These are phyloP conservation scores for Momotus momota DNA, from an alignment of 2,797 vertebrate species.

Conservation along the genomic window DNA sequence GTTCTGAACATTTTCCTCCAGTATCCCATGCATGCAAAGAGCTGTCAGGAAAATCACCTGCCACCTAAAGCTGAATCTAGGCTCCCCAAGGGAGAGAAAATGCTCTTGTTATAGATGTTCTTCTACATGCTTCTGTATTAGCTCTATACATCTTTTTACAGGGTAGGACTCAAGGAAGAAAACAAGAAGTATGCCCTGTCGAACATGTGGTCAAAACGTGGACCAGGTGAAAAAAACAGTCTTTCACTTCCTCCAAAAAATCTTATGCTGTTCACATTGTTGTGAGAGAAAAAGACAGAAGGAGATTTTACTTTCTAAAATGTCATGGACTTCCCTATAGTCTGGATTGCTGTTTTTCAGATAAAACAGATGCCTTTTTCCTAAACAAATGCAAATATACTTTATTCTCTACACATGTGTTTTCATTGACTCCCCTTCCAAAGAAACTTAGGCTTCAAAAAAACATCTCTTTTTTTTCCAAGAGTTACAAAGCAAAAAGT, in stretches of 20 bases:
- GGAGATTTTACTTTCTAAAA: neutral
- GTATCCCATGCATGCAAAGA: neutral
- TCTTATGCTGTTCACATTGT: neutral
- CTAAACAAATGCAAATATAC: neutral
- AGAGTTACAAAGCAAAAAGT: neutral
- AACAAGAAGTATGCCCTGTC: neutral
- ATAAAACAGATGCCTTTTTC: neutral
- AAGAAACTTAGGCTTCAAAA: neutral
- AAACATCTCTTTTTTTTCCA: neutral
- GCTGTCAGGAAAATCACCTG: neutral
- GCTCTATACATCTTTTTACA: neutral
- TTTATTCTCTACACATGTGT: neutral
- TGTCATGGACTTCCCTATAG: neutral
- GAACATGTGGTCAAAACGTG: neutral
- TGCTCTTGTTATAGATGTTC: neutral
- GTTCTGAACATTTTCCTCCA: neutral
- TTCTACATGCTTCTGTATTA: neutral
- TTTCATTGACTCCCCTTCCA: neutral
- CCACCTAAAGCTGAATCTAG: neutral
- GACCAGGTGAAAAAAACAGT: neutral
- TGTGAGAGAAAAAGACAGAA: neutral
- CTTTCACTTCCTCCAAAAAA: neutral
- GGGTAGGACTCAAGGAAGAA: neutral
- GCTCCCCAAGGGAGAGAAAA: neutral
- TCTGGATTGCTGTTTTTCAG: neutral